Conservation (phyloP, 2,888 invertebrate species). For the Andrena fulva region DNA sequence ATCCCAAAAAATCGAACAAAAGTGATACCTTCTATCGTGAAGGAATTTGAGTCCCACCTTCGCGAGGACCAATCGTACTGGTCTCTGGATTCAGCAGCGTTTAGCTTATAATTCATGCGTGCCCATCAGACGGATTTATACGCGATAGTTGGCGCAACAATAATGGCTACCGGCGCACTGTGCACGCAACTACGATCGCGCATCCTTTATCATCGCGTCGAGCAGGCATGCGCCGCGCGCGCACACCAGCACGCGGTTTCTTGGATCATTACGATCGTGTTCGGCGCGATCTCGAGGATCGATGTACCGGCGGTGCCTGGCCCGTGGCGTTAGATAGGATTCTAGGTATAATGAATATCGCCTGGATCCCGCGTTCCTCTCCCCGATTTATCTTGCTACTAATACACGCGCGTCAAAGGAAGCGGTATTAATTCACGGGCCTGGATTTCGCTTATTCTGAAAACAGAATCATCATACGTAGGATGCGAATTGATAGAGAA, state of each 20-base stretch:
- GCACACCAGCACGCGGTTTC: conserved; percentile 47
- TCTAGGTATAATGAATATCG: conserved; percentile 58
- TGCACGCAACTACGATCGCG: conserved; percentile 46
- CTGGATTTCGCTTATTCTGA: conserved; percentile 22
- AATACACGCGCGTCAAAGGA: conserved; percentile 32
- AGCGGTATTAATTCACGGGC: conserved; percentile 26
- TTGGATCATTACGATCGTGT: conserved; percentile 65
- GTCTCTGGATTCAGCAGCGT: conserved; percentile 21
- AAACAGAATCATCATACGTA: neutral
- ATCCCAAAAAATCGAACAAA: neutral
- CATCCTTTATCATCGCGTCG: conserved; percentile 66
- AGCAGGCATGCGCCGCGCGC: conserved; percentile 51
- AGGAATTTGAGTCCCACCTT: conserved; percentile 13
- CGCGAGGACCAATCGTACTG: neutral
- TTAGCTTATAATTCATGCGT: conserved; percentile 71
- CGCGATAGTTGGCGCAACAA: conserved; percentile 58
- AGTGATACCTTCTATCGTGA: conserved; percentile 6
- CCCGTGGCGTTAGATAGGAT: conserved; percentile 44
- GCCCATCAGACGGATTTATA: conserved; percentile 72
- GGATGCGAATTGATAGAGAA: neutral
- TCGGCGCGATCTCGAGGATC: conserved; percentile 63
- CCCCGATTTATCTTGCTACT: conserved; percentile 54
- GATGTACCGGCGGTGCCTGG: conserved; percentile 56
- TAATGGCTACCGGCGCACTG: conserved; percentile 71
- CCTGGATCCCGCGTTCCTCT: conserved; percentile 35